Evolutionary conservation across 2,797 vertebrate species (phyloP).

Genomic region (Dryobates pubescens): DNA sequence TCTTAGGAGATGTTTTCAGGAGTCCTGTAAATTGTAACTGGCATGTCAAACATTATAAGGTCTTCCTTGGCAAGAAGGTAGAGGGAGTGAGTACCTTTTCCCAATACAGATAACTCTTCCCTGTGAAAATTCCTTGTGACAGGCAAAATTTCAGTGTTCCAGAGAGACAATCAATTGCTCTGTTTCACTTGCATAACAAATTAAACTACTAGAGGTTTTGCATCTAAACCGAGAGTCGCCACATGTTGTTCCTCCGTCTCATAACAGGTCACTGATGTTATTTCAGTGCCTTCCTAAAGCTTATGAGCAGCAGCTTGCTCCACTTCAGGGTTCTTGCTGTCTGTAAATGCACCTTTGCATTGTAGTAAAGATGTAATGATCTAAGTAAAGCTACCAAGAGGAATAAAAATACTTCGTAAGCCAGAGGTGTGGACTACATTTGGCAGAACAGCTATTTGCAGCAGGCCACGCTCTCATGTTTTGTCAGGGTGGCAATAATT

Average conservation of each 20-base stretch:
- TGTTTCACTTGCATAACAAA: background rate
- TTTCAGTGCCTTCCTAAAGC: background rate
- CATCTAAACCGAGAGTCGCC: background rate
- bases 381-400: background rate
- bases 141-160: background rate
- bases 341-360: background rate
- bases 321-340: background rate
- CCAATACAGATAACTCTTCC: background rate
- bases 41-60: background rate
- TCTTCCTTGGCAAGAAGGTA: background rate
- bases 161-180: background rate
- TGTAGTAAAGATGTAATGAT: background rate
- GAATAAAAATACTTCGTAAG: background rate
- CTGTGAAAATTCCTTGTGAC: background rate
- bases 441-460: background rate
- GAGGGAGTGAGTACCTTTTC: background rate
- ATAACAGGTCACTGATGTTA: background rate
- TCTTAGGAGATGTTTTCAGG: slow-evolving; percentile 48
- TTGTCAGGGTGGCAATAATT: background rate
- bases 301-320: background rate
- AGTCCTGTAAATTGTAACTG: slow-evolving; percentile 40
- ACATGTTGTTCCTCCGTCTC: background rate
- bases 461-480: background rate
- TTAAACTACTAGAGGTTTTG: slow-evolving; percentile 12
- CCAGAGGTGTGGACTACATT: background rate